These are phyloP conservation scores for Apodemia hepburni DNA, from an alignment of 2,888 invertebrate genomes.

Conservation along the genomic window DNA sequence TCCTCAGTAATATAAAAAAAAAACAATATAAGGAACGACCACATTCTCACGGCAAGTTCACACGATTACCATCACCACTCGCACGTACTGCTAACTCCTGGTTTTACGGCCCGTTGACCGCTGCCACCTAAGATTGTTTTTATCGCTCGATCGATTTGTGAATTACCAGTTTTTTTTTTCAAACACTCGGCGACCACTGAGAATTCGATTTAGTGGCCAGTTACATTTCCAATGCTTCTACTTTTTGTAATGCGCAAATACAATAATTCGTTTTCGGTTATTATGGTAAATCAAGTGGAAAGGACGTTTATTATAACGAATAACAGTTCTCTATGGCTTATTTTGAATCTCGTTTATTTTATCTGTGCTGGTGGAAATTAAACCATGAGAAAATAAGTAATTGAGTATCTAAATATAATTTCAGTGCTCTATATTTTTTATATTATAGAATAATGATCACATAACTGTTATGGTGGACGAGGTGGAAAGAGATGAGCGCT, in stretches of 20 bases:
- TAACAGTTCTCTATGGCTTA: constrained; percentile 4
- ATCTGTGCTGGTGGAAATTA: neutral
- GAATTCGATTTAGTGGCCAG: constrained; percentile 36
- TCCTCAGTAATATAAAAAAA: neutral
- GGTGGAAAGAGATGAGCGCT: too few species aligned
- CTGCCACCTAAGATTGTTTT: constrained; percentile 38
- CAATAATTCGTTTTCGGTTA: constrained; percentile 6
- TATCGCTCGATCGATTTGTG: constrained; percentile 39
- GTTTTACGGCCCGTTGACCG: constrained; percentile 68
- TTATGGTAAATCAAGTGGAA: constrained; percentile 11
- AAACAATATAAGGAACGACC: constrained; percentile 39
- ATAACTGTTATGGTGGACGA: too few species aligned
- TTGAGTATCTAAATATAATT: neutral
- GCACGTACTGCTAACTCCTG: constrained; percentile 55
- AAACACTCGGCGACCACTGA: constrained; percentile 27
- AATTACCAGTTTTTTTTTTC: constrained; percentile 36
- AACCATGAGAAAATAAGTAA: neutral
- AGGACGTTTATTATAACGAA: neutral
- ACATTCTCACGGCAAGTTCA: constrained; percentile 67
- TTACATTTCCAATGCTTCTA: constrained; percentile 30
- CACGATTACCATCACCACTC: constrained; percentile 52
- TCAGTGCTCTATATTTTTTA: neutral
- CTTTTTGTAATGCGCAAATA: constrained; percentile 19
- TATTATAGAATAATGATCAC: too few species aligned
- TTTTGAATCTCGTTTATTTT: constrained; percentile 6